phyloP scores from a whole-genome alignment of 2,797 vertebrate genomes.

The Acanthurus tractus region DNA sequence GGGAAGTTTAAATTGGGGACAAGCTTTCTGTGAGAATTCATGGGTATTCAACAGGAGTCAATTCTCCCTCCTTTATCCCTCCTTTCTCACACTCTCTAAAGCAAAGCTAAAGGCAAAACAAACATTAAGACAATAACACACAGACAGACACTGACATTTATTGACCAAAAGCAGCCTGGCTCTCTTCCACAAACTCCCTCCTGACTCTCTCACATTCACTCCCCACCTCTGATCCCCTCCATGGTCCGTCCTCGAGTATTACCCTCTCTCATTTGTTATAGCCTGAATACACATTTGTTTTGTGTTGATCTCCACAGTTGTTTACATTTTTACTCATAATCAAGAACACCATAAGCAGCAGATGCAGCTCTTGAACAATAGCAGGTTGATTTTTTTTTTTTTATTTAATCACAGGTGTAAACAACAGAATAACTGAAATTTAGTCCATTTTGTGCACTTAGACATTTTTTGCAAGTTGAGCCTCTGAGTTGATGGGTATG shows the following conservation, averaged over 20 bases:
- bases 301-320: slow-evolving; percentile 30
- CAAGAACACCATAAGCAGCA: slow-evolving; percentile 64
- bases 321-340: slow-evolving; percentile 59
- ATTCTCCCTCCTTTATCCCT: background rate
- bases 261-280: slow-evolving; percentile 20
- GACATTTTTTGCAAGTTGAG: slow-evolving; percentile 64
- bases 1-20: slow-evolving; percentile 4
- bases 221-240: slow-evolving; percentile 10
- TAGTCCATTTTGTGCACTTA: slow-evolving; percentile 71
- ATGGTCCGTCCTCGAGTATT: slow-evolving; percentile 22
- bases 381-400: slow-evolving; percentile 45
- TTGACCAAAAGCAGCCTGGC: slow-evolving; percentile 60
- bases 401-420: slow-evolving; percentile 55
- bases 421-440: slow-evolving; percentile 62
- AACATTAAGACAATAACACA: slow-evolving; percentile 68
- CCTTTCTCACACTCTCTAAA: slow-evolving; percentile 39
- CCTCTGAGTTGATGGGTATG: slow-evolving; percentile 65
- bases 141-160: slow-evolving; percentile 57
- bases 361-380: slow-evolving; percentile 61
- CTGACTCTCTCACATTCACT: slow-evolving; percentile 27
- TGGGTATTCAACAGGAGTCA: background rate
- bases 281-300: slow-evolving; percentile 38
- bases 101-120: slow-evolving; percentile 65
- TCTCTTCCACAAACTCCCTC: slow-evolving; percentile 31
- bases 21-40: slow-evolving; percentile 1